Percentiles rank a stretch among this genome's conserved stretches.
phyloP scores from a whole-genome alignment of 1,140 invertebrate genomes.

The Drosophila nasuta region DNA sequence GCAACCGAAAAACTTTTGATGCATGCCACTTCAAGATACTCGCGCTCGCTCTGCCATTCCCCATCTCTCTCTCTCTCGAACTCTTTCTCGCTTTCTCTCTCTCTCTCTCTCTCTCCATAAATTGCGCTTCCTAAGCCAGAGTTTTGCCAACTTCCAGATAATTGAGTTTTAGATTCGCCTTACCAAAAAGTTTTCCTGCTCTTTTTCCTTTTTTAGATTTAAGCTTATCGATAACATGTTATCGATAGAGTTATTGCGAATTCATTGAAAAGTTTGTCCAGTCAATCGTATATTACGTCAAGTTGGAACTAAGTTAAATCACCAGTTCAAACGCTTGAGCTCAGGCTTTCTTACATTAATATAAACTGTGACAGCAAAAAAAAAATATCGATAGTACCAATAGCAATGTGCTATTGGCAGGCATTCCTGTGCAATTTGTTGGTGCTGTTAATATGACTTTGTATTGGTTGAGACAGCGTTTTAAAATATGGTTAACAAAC shows the following conservation, averaged over 20 bases:
- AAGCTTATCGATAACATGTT: conserved; percentile 3
- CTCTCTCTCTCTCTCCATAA: background rate
- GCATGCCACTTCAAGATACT: conserved; percentile 8
- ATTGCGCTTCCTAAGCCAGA: background rate
- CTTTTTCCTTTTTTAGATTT: background rate
- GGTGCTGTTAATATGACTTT: too few species aligned
- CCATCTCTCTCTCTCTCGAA: too few species aligned
- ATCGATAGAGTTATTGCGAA: conserved; percentile 5
- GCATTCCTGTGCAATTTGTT: too few species aligned
- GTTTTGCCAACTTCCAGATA: conserved; percentile 9
- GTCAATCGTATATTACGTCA: background rate
- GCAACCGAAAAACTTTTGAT: conserved; percentile 23
- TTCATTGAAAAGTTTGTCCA: background rate
- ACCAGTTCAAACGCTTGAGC: background rate
- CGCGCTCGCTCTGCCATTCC: background rate
- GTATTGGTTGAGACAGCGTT: too few species aligned
- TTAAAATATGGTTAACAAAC: too few species aligned
- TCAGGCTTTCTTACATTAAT: background rate
- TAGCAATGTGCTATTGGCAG: too few species aligned
- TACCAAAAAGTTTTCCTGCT: background rate
- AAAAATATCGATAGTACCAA: too few species aligned
- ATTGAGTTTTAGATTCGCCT: conserved; percentile 13
- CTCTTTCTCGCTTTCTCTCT: background rate
- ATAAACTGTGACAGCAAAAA: too few species aligned
- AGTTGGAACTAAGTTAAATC: background rate